Percentiles rank a stretch among this genome's conserved stretches.
Evolutionary conservation across 2,888 invertebrate genomes (phyloP).

Genomic region (Lasioglossum vierecki): DNA sequence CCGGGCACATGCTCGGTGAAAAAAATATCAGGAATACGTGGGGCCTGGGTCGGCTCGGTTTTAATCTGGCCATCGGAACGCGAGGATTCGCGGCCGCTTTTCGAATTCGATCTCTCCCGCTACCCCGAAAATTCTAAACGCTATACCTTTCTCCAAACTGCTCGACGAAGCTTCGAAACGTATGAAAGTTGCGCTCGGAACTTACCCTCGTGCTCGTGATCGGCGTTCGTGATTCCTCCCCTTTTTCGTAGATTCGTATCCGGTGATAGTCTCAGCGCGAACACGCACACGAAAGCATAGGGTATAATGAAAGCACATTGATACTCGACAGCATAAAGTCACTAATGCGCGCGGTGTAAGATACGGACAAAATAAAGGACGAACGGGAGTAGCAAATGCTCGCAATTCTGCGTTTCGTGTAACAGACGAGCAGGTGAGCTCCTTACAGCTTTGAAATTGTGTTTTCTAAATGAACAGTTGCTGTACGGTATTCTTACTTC

Average conservation of each 20-base stretch:
- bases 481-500: neutral
- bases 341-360: neutral
- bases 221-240: constrained; percentile 1
- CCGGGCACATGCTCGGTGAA: constrained; percentile 14
- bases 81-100: constrained; percentile 42
- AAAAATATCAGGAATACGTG: constrained; percentile 19
- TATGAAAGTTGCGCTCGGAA: neutral
- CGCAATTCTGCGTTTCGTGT: neutral
- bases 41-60: constrained; percentile 39
- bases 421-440: neutral
- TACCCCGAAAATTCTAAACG: neutral
- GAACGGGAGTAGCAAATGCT: neutral
- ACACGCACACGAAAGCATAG: neutral
- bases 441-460: neutral
- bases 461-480: neutral
- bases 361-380: neutral
- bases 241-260: constrained; percentile 2
- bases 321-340: neutral
- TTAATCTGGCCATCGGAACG: constrained; percentile 65
- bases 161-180: neutral
- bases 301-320: neutral
- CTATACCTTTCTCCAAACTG: neutral
- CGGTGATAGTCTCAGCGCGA: neutral
- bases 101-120: neutral
- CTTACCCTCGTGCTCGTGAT: constrained; percentile 12